Percentiles rank a stretch among this genome's conserved stretches.
phyloP scores from a whole-genome alignment of 2,888 invertebrate genomes.

The Epirrhoe tristata region DNA sequence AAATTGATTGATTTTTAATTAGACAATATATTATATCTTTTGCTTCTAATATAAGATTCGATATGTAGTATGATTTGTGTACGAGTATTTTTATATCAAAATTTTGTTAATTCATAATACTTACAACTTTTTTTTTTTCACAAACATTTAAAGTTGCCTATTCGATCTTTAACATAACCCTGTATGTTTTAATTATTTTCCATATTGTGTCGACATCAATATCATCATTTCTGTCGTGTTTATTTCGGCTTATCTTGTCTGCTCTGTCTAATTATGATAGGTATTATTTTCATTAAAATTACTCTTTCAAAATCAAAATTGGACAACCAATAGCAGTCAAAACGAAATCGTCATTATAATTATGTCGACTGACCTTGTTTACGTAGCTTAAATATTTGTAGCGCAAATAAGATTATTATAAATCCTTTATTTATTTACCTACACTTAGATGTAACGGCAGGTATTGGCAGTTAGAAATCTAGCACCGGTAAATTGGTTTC shows the following conservation, averaged over 20 bases:
- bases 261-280: neutral
- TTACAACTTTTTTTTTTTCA: neutral
- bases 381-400: neutral
- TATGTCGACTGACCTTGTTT: neutral
- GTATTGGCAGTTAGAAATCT: conserved; percentile 34
- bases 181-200: neutral
- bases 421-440: conserved; percentile 9
- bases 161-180: neutral
- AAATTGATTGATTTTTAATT: neutral
- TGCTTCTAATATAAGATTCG: neutral
- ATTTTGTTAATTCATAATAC: neutral
- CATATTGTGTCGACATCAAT: neutral
- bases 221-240: conserved; percentile 1
- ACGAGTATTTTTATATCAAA: neutral
- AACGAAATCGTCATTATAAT: neutral
- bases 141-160: neutral
- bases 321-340: conserved; percentile 41
- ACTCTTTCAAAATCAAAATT: conserved; percentile 12
- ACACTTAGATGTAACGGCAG: conserved; percentile 32
- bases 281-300: conserved; percentile 5
- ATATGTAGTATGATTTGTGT: neutral
- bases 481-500: conserved; percentile 32
- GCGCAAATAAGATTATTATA: neutral
- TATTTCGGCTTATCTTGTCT: conserved; percentile 11
- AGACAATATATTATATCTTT: neutral